Evolutionary conservation across 2,888 invertebrate genomes (phyloP).

Genomic region (Saturnia japonica): DNA sequence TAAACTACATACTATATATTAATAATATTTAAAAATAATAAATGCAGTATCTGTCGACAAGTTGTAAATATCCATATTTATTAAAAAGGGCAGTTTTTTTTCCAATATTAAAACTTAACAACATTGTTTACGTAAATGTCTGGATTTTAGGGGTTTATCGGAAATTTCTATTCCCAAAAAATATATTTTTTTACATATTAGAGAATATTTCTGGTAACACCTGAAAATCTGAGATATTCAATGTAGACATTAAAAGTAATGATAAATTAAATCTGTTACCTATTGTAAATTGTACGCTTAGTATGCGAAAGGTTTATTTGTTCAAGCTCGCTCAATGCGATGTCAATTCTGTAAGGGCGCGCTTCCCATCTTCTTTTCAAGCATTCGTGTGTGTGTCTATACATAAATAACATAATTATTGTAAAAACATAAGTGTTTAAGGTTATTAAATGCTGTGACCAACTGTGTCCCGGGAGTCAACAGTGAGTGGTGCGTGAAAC

Average conservation of each 20-base stretch:
- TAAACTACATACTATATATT: conserved; percentile 14
- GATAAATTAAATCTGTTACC: neutral
- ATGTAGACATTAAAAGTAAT: neutral
- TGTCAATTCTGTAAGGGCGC: conserved; percentile 73
- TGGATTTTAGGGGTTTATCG: conserved; percentile 39
- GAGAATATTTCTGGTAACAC: conserved; percentile 44
- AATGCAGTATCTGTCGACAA: neutral
- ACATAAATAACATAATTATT: conserved; percentile 47
- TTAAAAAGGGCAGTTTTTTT: neutral
- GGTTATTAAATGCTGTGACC: conserved; percentile 70
- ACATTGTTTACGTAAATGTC: conserved; percentile 26
- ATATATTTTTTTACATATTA: conserved; percentile 61
- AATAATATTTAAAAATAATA: neutral
- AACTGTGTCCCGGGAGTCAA: conserved; percentile 69
- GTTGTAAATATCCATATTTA: conserved; percentile 8
- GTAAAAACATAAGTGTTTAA: conserved; percentile 70
- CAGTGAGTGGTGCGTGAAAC: conserved; percentile 64
- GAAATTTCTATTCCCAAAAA: conserved; percentile 45
- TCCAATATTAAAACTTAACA: neutral
- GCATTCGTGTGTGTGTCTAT: conserved; percentile 62
- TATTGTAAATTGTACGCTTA: conserved; percentile 17
- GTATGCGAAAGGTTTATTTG: conserved; percentile 43
- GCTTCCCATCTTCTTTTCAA: conserved; percentile 66
- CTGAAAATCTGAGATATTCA: conserved; percentile 25
- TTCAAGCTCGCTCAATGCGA: conserved; percentile 56